Base-by-base conservation (phyloP, 2,888 invertebrate genomes). In the Reticulitermes lucifugus region DNA sequence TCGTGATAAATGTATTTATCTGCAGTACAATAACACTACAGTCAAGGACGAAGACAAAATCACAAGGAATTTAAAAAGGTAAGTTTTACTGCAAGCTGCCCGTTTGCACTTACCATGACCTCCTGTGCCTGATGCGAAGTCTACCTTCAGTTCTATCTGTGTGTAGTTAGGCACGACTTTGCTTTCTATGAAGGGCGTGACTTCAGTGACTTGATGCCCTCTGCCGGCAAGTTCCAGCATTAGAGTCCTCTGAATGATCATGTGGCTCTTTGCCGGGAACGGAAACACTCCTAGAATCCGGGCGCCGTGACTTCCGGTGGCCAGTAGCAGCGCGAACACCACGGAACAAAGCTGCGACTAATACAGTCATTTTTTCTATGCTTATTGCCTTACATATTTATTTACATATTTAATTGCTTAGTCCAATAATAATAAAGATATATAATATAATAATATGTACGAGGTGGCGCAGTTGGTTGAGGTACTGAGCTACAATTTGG, bases 181-280 rank as follows among this genome's bases (percentile, higher is more conserved):
- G 51, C 80, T 55, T n/a, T 70, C 75, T 14, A 73, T 70, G 21
- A 70, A 70, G 29, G 84, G 82, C 29, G 65, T 83, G 41, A 86
- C 22, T 22, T 84, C 86, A 0, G 86, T 86, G 41, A 87, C 85
- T 14, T 87, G 59, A 59, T 88, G 88, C 14, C 88, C 88, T 18
- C 86, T 79, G 35, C 77, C 51, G 4, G 87, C 87, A 46, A 88
- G 85, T 59, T 86, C 87, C 79, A 60, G 25, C 81, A 84, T 79
- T 60, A 86, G 75, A 35, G 73, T 46, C 14, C 77, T 85, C 70
- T 92, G 93, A 91, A 93, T 92, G 85, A 92, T 92, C 87, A 92
- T 91, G 89, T 93, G 93, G 89, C 93, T 93, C 88, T 91, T 91
- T 77, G 92, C 92, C 90, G 92, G 92, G 79, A 92, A 92, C 41